Conservation (phyloP, 2,797 vertebrate genomes). For the Hylomyscus alleni region DNA sequence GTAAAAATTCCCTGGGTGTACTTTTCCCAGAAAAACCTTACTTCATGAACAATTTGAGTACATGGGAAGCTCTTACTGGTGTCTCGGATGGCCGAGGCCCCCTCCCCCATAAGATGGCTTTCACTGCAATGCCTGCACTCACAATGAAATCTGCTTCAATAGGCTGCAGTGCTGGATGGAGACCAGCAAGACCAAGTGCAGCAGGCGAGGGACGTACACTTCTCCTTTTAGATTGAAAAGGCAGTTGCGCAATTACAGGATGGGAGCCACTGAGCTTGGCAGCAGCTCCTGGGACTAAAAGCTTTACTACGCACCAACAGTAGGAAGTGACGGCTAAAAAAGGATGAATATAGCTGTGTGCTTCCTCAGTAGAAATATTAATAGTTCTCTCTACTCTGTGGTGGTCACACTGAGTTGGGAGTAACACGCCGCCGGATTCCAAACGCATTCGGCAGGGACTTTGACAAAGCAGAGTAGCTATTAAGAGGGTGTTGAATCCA, state of each 20-base stretch:
- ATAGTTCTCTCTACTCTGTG: conserved; percentile 44
- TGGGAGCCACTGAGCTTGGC: conserved; percentile 65
- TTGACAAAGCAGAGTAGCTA: conserved; percentile 58
- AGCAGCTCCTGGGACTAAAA: conserved; percentile 62
- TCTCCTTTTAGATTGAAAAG: conserved; percentile 73
- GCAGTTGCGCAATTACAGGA: conserved; percentile 64
- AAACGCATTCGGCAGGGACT: conserved; percentile 16
- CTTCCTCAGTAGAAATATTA: conserved; percentile 58
- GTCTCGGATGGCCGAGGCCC: conserved; percentile 27
- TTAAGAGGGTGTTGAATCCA: conserved; percentile 45
- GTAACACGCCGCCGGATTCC: conserved; percentile 19
- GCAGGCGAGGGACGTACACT: conserved; percentile 47
- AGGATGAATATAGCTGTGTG: conserved; percentile 29
- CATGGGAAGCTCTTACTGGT: not conserved
- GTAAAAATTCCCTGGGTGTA: not conserved
- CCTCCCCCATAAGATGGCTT: not conserved
- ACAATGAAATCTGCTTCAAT: conserved; percentile 56
- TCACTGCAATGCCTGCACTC: conserved; percentile 17
- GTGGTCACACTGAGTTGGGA: not conserved
- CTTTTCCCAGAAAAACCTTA: conserved; percentile 5
- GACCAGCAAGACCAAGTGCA: conserved; percentile 62
- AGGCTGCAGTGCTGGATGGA: conserved; percentile 61
- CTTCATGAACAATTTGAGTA: conserved; percentile 24
- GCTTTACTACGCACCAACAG: conserved; percentile 71
- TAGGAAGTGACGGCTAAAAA: conserved; percentile 58